These are phyloP conservation scores for Acrocephalus scirpaceus DNA, from an alignment of 2,797 vertebrate genomes.

Conservation along the genomic window DNA sequence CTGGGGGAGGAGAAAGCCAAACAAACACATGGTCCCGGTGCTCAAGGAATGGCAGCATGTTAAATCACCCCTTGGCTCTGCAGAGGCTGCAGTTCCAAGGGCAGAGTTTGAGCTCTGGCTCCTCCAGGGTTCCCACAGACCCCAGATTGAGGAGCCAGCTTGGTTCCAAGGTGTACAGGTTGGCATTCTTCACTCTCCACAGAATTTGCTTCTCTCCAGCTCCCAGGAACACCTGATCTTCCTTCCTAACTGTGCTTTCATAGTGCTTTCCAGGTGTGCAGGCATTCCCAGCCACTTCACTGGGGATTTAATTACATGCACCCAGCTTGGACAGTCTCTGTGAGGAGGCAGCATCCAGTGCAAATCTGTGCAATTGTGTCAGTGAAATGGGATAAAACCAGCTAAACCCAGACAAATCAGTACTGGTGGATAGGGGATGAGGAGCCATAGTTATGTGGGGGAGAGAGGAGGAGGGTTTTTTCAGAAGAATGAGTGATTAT, in stretches of 20 bases:
- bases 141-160: not conserved
- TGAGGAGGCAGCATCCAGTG: not conserved
- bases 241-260: not conserved
- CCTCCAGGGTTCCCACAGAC: not conserved
- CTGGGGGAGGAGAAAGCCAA: not conserved
- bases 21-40: not conserved
- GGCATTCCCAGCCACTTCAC: not conserved
- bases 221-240: accelerated
- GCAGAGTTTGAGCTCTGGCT: not conserved
- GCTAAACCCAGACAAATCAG: not conserved
- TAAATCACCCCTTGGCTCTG: constrained; percentile 19
- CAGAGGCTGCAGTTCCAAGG: not conserved
- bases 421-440: accelerated
- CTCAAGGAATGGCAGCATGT: not conserved
- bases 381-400: not conserved
- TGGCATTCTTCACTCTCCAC: accelerated
- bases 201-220: not conserved
- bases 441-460: accelerated
- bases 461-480: not conserved
- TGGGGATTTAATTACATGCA: not conserved
- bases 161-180: accelerated
- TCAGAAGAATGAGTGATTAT: not conserved
- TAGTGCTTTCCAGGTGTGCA: not conserved
- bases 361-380: not conserved
- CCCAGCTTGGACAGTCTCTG: not conserved